Conservation (phyloP, 2,797 vertebrate genomes). For the Labroides dimidiatus region DNA sequence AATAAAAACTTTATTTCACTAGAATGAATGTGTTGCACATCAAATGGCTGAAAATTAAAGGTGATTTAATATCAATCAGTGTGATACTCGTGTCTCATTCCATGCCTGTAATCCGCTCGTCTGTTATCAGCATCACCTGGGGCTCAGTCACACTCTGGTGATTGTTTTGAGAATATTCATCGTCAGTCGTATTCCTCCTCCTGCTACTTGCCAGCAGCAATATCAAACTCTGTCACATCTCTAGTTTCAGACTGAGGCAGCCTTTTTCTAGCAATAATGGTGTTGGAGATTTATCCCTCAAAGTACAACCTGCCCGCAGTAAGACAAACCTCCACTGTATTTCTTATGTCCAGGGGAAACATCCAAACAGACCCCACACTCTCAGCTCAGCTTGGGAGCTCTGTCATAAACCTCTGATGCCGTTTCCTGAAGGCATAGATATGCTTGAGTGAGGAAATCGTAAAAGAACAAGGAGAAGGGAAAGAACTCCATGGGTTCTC, state of each 20-base stretch:
- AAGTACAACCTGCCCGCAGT: slow-evolving; percentile 20
- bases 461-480: background rate
- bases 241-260: slow-evolving; percentile 23
- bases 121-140: slow-evolving; percentile 23
- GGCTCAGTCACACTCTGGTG: slow-evolving; percentile 22
- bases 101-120: slow-evolving; percentile 3
- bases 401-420: slow-evolving; percentile 16
- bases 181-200: background rate
- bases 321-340: background rate
- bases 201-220: slow-evolving; percentile 6
- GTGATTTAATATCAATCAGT: background rate
- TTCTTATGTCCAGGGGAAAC: slow-evolving; percentile 27
- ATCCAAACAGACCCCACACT: slow-evolving; percentile 3
- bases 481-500: background rate
- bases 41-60: background rate
- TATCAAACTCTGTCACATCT: slow-evolving; percentile 18
- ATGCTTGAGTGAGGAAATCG: slow-evolving; percentile 6
- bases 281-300: slow-evolving; percentile 1
- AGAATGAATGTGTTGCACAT: background rate
- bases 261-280: background rate
- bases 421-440: slow-evolving; percentile 30
- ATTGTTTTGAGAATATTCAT: background rate
- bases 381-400: slow-evolving; percentile 3
- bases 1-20: background rate
- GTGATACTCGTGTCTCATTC: background rate